Conservation (phyloP, 2,797 vertebrate genomes). For the Fistularia commersonii region DNA sequence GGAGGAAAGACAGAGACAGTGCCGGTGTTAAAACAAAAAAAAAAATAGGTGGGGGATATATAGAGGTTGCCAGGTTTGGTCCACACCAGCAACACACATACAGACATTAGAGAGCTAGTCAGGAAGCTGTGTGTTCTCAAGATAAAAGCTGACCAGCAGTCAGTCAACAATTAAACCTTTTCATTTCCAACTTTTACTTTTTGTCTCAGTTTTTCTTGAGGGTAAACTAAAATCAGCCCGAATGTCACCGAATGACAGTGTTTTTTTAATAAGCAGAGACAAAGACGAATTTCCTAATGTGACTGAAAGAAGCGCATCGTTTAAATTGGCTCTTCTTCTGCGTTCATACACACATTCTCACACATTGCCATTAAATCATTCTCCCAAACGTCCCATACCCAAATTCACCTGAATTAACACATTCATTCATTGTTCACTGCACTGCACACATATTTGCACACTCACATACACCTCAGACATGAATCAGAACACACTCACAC, state of each 20-base stretch:
- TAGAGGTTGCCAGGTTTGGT: slow-evolving; percentile 48
- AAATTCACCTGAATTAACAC: slow-evolving; percentile 26
- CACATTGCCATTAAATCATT: neutral
- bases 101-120: slow-evolving; percentile 40
- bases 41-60: slow-evolving; percentile 11
- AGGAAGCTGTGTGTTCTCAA: slow-evolving; percentile 60
- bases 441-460: neutral
- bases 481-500: neutral
- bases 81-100: slow-evolving; percentile 26
- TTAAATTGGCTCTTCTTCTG: no score
- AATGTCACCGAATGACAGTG: no score
- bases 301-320: no score
- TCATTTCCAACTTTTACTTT: slow-evolving; percentile 26
- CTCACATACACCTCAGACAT: neutral
- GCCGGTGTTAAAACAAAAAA: slow-evolving; percentile 3
- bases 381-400: slow-evolving; percentile 4
- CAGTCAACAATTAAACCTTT: slow-evolving; percentile 56
- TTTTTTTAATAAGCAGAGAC: no score
- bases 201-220: slow-evolving; percentile 21
- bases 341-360: neutral
- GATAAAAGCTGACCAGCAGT: slow-evolving; percentile 67
- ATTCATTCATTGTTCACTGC: no score
- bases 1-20: slow-evolving; percentile 20
- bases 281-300: no score
- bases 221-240: neutral